These are phyloP conservation scores for Tarsius wallacei DNA, from an alignment of 2,797 vertebrate species.

Conservation along the genomic window DNA sequence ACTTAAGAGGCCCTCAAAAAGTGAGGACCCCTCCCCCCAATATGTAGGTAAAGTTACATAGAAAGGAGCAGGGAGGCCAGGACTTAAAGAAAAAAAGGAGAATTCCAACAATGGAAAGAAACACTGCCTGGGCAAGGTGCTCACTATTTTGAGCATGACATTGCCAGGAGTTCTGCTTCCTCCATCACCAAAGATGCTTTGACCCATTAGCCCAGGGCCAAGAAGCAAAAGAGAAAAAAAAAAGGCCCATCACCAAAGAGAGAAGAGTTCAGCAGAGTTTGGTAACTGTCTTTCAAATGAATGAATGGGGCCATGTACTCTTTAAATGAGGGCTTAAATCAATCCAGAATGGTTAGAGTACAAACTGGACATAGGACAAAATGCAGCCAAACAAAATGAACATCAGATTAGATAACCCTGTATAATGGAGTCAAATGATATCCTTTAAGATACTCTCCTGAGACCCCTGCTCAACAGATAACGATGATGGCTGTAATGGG, in stretches of 20 bases:
- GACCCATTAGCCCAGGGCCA: background rate
- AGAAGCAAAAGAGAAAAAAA: conserved; percentile 49
- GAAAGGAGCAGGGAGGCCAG: background rate
- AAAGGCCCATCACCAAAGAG: background rate
- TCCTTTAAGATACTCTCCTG: conserved; percentile 43
- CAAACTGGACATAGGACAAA: conserved; percentile 44
- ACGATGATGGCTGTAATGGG: conserved; percentile 16
- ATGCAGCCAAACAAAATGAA: conserved; percentile 42
- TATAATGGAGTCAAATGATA: conserved; percentile 43
- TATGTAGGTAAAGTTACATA: background rate
- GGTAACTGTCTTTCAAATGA: conserved; percentile 58
- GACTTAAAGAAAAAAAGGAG: background rate
- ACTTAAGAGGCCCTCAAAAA: conserved; percentile 29
- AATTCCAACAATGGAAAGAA: conserved; percentile 20
- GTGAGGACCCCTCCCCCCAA: background rate
- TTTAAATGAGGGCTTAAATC: conserved; percentile 50
- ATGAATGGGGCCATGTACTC: background rate
- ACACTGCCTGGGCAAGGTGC: background rate
- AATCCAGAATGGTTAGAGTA: conserved; percentile 38
- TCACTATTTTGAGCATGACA: background rate
- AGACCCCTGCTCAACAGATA: conserved; percentile 8
- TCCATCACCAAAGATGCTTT: conserved; percentile 10
- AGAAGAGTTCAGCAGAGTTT: background rate
- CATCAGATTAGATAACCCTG: conserved; percentile 11
- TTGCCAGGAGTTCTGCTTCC: background rate